Conservation (phyloP, 2,888 invertebrate species). For the Plusia festucae region DNA sequence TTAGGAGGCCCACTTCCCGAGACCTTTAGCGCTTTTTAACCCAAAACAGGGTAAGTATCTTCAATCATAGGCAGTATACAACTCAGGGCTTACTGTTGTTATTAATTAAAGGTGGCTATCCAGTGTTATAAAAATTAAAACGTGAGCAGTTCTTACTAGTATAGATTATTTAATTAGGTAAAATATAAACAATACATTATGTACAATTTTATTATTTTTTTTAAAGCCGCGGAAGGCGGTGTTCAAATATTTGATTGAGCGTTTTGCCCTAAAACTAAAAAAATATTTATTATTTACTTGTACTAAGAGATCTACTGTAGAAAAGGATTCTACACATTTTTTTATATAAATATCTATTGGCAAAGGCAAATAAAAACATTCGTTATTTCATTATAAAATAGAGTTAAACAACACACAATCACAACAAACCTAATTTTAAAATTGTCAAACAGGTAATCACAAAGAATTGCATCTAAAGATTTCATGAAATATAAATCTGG, state of each 20-base stretch:
- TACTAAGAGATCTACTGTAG: slow-evolving; percentile 42
- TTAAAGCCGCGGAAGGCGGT: slow-evolving; percentile 38
- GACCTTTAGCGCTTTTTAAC: no score
- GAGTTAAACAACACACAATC: slow-evolving; percentile 40
- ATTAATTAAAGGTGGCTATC: neutral
- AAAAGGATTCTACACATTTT: slow-evolving; percentile 31
- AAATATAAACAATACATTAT: slow-evolving; percentile 55
- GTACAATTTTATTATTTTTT: slow-evolving; percentile 51
- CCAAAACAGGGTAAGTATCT: no score
- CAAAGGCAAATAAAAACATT: slow-evolving; percentile 39
- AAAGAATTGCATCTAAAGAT: slow-evolving; percentile 15
- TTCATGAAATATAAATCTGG: slow-evolving; percentile 21
- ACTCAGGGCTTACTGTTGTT: no score
- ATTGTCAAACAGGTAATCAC: slow-evolving; percentile 13
- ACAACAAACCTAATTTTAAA: slow-evolving; percentile 32
- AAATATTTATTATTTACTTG: slow-evolving; percentile 47
- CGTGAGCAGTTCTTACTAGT: slow-evolving; percentile 29
- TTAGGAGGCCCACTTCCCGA: no score
- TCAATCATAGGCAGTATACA: no score
- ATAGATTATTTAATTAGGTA: slow-evolving; percentile 50
- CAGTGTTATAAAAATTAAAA: slow-evolving; percentile 8
- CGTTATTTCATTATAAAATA: slow-evolving; percentile 36
- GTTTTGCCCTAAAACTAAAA: slow-evolving; percentile 53
- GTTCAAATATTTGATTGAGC: slow-evolving; percentile 50
- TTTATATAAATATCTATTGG: slow-evolving; percentile 40